Evolutionary conservation across 2,797 vertebrate genomes (phyloP).

Genomic region (Selene dorsalis): DNA sequence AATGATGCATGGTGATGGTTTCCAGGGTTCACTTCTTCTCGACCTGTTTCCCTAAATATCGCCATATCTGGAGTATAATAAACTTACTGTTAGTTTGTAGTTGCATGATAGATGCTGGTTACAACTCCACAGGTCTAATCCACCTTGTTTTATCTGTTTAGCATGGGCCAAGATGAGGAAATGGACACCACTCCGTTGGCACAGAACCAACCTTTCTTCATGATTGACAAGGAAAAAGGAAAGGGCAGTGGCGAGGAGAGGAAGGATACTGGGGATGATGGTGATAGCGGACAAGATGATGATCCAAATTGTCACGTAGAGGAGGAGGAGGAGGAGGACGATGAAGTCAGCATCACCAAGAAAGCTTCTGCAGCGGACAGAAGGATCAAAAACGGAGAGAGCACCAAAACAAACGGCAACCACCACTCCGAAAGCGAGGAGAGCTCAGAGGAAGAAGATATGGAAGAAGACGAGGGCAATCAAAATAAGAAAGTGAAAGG

Average conservation of each 20-base stretch:
- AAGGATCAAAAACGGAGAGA: conserved; percentile 4
- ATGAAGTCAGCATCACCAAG: conserved; percentile 67
- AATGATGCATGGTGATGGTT: background rate
- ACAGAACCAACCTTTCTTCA: conserved; percentile 56
- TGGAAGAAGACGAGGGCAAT: conserved; percentile 33
- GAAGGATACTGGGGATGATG: conserved; percentile 5
- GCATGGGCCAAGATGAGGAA: conserved; percentile 76
- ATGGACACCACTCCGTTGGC: conserved; percentile 79
- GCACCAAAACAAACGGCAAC: conserved; percentile 41
- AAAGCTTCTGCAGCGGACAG: conserved; percentile 43
- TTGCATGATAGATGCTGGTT: background rate
- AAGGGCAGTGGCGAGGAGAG: conserved; percentile 5
- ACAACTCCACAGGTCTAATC: background rate
- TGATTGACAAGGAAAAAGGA: conserved; percentile 64
- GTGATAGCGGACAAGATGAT: conserved; percentile 53
- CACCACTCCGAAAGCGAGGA: conserved; percentile 64
- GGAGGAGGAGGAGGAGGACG: conserved; percentile 49
- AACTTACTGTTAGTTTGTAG: too few relatives aligned
- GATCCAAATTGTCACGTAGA: conserved; percentile 33
- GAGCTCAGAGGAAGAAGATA: conserved; percentile 76
- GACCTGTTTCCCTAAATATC: background rate
- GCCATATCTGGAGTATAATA: background rate
- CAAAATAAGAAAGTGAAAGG: conserved; percentile 21
- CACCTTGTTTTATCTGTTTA: conserved; percentile 40
- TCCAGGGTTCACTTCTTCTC: background rate